Percentiles rank a stretch among this genome's conserved stretches.
phyloP scores from a whole-genome alignment of 1,140 invertebrate species.

The Atopsyche davidsoni region DNA sequence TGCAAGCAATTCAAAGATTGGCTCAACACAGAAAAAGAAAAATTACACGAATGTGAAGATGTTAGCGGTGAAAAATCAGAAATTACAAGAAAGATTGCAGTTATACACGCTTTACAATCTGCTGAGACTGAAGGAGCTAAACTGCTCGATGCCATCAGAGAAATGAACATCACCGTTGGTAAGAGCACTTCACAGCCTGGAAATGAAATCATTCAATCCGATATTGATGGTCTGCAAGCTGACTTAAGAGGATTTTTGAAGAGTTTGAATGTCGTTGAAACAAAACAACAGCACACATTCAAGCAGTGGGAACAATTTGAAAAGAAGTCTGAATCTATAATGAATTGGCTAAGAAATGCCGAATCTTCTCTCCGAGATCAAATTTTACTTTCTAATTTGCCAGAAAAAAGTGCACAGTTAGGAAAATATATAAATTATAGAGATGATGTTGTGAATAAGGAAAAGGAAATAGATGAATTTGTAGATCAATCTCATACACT shows the following conservation, averaged over 20 bases:
- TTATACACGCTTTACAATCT: slow-evolving; percentile 60
- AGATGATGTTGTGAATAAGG: slow-evolving; percentile 68
- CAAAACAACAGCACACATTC: slow-evolving; percentile 66
- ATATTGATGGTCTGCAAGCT: slow-evolving; percentile 64
- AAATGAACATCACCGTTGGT: slow-evolving; percentile 62
- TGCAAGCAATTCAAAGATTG: slow-evolving; percentile 73
- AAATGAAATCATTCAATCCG: slow-evolving; percentile 64
- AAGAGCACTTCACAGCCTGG: slow-evolving; percentile 77
- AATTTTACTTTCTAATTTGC: slow-evolving; percentile 69
- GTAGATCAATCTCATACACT: slow-evolving; percentile 84
- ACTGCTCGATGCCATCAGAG: slow-evolving; percentile 62
- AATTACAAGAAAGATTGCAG: slow-evolving; percentile 66
- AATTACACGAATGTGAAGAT: slow-evolving; percentile 70
- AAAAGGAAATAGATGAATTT: slow-evolving; percentile 80
- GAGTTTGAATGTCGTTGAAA: slow-evolving; percentile 57
- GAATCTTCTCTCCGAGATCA: slow-evolving; percentile 82
- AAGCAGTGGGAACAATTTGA: slow-evolving; percentile 88
- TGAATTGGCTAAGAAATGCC: slow-evolving; percentile 77
- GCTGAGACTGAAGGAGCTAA: slow-evolving; percentile 66
- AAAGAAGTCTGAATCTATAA: slow-evolving; percentile 66
- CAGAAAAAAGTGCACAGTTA: slow-evolving; percentile 76
- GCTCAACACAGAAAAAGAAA: slow-evolving; percentile 69
- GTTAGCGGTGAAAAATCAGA: slow-evolving; percentile 75
- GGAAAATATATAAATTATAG: slow-evolving; percentile 65
- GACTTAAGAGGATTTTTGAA: slow-evolving; percentile 59